phyloP scores from a whole-genome alignment of 2,113 vertebrate species.

The Anguilla japonica region DNA sequence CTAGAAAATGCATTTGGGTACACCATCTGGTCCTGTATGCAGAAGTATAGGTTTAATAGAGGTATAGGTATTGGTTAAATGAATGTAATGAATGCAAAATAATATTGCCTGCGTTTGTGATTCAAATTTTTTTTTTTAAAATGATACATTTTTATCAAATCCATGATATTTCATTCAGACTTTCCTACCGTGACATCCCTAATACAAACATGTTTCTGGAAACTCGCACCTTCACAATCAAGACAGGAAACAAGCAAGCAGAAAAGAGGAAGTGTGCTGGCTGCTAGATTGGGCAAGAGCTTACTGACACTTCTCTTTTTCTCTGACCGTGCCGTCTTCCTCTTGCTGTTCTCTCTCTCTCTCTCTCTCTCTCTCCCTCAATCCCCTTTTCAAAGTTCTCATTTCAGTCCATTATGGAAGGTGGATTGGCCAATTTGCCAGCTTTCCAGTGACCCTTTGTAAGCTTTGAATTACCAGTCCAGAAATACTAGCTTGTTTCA shows the following conservation, averaged over 20 bases:
- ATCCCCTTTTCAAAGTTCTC: neutral
- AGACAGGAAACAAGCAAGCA: slow-evolving; percentile 44
- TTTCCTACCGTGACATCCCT: neutral
- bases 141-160: no score
- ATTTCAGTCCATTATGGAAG: neutral
- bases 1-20: no score
- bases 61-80: neutral
- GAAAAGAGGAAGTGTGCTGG: slow-evolving; percentile 50
- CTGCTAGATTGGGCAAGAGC: slow-evolving; percentile 48
- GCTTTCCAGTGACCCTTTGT: neutral
- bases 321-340: neutral
- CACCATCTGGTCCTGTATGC: no score
- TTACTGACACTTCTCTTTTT: slow-evolving; percentile 21
- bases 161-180: neutral
- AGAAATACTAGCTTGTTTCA: neutral
- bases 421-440: neutral
- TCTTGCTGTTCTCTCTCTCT: neutral
- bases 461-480: neutral
- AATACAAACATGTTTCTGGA: neutral
- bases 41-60: no score
- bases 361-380: neutral
- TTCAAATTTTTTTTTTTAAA: no score
- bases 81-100: neutral
- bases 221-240: slow-evolving; percentile 40
- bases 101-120: no score